Percentiles rank a stretch among this genome's conserved stretches.
phyloP scores from a whole-genome alignment of 2,113 vertebrate genomes.

The Perccottus glenii region DNA sequence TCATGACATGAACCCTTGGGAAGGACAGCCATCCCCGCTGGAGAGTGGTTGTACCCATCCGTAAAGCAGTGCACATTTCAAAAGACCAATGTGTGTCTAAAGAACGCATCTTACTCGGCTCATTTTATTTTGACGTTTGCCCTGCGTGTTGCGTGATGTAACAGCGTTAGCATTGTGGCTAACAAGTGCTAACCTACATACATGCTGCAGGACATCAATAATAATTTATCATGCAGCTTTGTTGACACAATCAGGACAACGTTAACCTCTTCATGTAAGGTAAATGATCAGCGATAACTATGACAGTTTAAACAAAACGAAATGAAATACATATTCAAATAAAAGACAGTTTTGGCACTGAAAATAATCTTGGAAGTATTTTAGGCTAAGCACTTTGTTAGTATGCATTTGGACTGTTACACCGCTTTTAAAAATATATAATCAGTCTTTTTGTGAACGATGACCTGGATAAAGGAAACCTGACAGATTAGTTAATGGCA shows the following conservation, averaged over 20 bases:
- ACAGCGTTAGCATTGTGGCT: constrained; percentile 67
- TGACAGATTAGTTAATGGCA: too few relatives aligned
- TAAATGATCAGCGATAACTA: not conserved
- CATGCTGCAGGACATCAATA: not conserved
- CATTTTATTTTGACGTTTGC: not conserved
- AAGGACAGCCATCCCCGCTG: not conserved
- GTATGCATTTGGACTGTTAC: too few relatives aligned
- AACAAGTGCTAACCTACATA: constrained; percentile 11
- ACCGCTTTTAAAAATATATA: too few relatives aligned
- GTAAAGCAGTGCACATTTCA: rapidly evolving
- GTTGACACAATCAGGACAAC: not conserved
- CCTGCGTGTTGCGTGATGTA: constrained; percentile 40
- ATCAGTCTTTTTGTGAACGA: too few relatives aligned
- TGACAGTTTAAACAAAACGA: too few relatives aligned
- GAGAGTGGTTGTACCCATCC: not conserved
- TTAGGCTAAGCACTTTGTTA: too few relatives aligned
- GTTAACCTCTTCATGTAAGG: too few relatives aligned
- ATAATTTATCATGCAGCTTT: not conserved
- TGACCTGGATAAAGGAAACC: too few relatives aligned
- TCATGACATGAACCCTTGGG: constrained; percentile 19
- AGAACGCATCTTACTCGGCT: not conserved
- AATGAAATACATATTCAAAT: too few relatives aligned
- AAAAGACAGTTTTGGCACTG: too few relatives aligned
- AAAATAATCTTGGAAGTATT: too few relatives aligned
- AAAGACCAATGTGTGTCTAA: not conserved